A percentile compares a stretch with the other conserved stretches of the same genome.
Evolutionary conservation across 2,113 vertebrate genomes (phyloP).

Genomic region (Astur gentilis): DNA sequence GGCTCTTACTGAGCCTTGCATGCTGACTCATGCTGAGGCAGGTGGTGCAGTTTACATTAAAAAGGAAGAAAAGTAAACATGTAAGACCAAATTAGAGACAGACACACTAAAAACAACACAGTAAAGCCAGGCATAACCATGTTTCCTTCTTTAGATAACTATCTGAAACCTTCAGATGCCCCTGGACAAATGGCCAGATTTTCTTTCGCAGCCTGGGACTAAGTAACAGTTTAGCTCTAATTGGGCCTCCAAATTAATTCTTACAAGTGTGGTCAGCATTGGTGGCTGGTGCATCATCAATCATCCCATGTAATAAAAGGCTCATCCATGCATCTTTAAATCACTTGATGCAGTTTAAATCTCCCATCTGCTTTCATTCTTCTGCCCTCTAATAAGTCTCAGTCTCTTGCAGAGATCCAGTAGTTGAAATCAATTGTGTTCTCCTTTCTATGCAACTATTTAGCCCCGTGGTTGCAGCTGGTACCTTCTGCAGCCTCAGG

Average conservation of each 20-base stretch:
- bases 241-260: slow-evolving; percentile 6
- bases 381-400: slow-evolving; percentile 19
- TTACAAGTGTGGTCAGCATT: background rate
- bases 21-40: background rate
- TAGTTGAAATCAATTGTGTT: background rate
- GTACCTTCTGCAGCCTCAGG: background rate
- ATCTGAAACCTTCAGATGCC: background rate
- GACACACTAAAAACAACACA: background rate
- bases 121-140: background rate
- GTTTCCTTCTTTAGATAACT: background rate
- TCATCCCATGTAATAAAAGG: slow-evolving; percentile 21
- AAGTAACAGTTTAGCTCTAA: background rate
- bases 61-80: background rate
- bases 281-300: slow-evolving; percentile 1
- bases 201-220: background rate
- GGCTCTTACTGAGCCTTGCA: background rate
- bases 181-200: background rate
- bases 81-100: background rate
- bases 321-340: slow-evolving; percentile 42
- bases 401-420: slow-evolving; percentile 24
- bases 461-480: background rate
- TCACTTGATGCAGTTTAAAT: slow-evolving; percentile 48
- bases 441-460: background rate
- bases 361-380: slow-evolving; percentile 62
- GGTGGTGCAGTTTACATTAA: background rate